Evolutionary conservation across 2,797 vertebrate species (phyloP).

Genomic region (Epinephelus awoara): DNA sequence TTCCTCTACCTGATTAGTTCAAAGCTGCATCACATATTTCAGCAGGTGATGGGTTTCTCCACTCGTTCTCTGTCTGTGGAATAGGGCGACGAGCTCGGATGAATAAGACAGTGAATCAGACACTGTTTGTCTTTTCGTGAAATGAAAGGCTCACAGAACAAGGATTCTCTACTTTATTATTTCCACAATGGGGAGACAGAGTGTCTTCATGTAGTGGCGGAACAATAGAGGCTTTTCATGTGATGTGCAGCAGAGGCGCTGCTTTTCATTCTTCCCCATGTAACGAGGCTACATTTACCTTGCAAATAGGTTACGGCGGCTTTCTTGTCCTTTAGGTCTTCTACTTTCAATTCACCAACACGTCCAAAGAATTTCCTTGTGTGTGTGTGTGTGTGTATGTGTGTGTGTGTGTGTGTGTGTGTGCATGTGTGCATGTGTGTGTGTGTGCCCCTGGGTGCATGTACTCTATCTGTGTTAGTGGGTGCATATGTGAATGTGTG

Average conservation of each 20-base stretch:
- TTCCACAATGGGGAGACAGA: slow-evolving; percentile 62
- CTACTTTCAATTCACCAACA: slow-evolving; percentile 38
- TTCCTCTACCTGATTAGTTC: slow-evolving; percentile 75
- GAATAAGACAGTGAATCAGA: slow-evolving; percentile 73
- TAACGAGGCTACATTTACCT: slow-evolving; percentile 81
- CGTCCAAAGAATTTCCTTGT: slow-evolving; percentile 20
- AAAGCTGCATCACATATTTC: slow-evolving; percentile 69
- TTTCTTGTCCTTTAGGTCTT: slow-evolving; percentile 47
- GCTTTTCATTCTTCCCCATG: slow-evolving; percentile 60
- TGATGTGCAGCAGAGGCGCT: slow-evolving; percentile 41
- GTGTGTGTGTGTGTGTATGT: slow-evolving; percentile 1
- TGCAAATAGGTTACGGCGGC: slow-evolving; percentile 75
- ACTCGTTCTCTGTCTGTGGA: slow-evolving; percentile 9
- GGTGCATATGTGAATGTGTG: slow-evolving; percentile 11
- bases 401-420: slow-evolving; percentile 17
- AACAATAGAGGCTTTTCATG: slow-evolving; percentile 73
- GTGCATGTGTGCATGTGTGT: neutral
- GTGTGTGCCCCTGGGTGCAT: slow-evolving; percentile 5
- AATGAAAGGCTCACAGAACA: slow-evolving; percentile 78
- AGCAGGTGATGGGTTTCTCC: slow-evolving; percentile 56
- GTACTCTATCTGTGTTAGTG: slow-evolving; percentile 20
- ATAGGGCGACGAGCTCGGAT: slow-evolving; percentile 31
- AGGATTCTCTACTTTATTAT: slow-evolving; percentile 74
- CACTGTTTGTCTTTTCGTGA: slow-evolving; percentile 75
- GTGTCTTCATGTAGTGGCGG: slow-evolving; percentile 54